Conservation (phyloP, 2,797 vertebrate species). For the Sebastes minor region DNA sequence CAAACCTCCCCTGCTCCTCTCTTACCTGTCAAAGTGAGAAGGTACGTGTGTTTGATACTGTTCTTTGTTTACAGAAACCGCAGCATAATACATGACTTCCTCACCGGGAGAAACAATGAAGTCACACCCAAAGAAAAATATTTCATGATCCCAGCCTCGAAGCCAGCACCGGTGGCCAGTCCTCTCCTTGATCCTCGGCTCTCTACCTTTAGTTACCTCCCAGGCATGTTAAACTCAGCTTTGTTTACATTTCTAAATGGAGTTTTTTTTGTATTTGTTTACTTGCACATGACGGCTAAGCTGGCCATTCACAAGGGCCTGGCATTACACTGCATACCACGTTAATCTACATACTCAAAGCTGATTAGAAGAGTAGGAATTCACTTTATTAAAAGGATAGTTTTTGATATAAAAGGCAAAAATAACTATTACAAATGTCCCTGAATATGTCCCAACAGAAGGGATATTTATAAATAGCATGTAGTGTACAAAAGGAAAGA, state of each 20-base stretch:
- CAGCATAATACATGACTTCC: slow-evolving; percentile 29
- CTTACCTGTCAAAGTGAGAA: not conserved
- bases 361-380: not conserved
- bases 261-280: slow-evolving; percentile 1
- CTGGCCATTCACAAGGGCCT: not conserved
- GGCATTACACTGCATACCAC: not conserved
- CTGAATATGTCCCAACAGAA: not conserved
- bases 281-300: not conserved
- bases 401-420: not conserved
- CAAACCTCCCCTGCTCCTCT: not conserved
- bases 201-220: not conserved
- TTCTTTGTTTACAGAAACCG: not conserved
- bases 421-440: not conserved
- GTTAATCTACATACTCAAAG: not conserved
- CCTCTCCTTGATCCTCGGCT: not conserved
- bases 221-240: not conserved
- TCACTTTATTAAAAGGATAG: not conserved
- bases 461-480: not conserved
- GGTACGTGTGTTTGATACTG: not conserved
- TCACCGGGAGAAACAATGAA: slow-evolving; percentile 31
- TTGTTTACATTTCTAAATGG: slow-evolving; percentile 26
- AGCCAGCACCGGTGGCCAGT: not conserved
- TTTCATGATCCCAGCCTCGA: not conserved
- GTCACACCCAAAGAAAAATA: slow-evolving; percentile 36
- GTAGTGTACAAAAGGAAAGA: not conserved